Evolutionary conservation across 2,797 vertebrate genomes (phyloP).

Genomic region (Euphonia xanthogaster): DNA sequence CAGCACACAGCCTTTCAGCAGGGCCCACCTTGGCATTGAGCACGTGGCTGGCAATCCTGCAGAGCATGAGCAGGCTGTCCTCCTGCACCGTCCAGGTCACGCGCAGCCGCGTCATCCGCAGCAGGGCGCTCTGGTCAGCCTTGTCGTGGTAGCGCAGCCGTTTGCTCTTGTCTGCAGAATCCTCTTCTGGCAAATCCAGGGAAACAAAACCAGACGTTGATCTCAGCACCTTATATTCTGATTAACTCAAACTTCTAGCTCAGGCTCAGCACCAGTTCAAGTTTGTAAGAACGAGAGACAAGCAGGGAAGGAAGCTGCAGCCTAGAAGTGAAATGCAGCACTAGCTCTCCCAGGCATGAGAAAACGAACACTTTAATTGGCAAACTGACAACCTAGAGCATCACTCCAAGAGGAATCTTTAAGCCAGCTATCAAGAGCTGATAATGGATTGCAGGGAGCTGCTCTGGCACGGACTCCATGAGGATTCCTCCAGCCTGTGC

Average conservation of each 20-base stretch:
- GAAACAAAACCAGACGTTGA: background rate
- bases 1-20: background rate
- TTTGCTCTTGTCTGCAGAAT: slow-evolving; percentile 56
- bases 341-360: background rate
- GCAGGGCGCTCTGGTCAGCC: slow-evolving; percentile 87
- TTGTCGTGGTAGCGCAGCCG: slow-evolving; percentile 85
- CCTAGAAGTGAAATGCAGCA: background rate
- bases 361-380: background rate
- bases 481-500: background rate
- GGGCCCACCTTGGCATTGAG: slow-evolving; percentile 89
- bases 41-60: slow-evolving; percentile 88
- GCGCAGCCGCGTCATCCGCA: slow-evolving; percentile 90
- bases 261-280: background rate
- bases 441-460: background rate
- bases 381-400: background rate
- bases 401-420: background rate
- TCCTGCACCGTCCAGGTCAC: slow-evolving; percentile 91
- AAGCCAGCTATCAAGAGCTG: background rate
- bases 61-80: slow-evolving; percentile 93
- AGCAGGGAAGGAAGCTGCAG: background rate
- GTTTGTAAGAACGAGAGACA: background rate
- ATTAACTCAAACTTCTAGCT: background rate
- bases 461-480: background rate
- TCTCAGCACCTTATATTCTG: background rate
- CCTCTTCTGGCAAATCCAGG: slow-evolving; percentile 13